Evolutionary conservation across 35 echinoderm and acorn worm species (phyloP).

Genomic region (Holothuria glaberrima): DNA sequence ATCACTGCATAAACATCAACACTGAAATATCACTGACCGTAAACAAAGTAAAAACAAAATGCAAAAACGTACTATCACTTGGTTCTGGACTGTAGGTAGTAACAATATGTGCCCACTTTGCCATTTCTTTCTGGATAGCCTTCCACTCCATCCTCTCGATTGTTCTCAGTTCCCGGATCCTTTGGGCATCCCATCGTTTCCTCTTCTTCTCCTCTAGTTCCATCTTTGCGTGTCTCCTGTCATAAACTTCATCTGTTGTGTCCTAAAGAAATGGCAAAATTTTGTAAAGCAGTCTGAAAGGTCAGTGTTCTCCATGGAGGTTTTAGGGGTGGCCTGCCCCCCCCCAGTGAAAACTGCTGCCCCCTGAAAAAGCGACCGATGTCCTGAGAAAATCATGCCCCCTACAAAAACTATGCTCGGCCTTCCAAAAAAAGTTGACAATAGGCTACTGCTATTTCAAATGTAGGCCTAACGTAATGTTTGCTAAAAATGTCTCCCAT

Average conservation of each 20-base stretch:
- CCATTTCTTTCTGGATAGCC: slow-evolving; percentile 53
- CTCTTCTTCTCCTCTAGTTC: slow-evolving; percentile 58
- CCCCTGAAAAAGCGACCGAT: too few species aligned
- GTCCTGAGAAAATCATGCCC: too few species aligned
- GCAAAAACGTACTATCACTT: slow-evolving; percentile 43
- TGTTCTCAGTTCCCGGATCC: slow-evolving; percentile 44
- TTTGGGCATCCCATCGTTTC: slow-evolving; percentile 59
- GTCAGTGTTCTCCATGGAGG: too few species aligned
- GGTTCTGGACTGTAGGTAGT: slow-evolving; percentile 49
- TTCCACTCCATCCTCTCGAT: slow-evolving; percentile 61
- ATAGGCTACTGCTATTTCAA: too few species aligned
- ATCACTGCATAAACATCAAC: too few species aligned
- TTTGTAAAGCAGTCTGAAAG: neutral
- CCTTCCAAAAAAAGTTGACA: too few species aligned
- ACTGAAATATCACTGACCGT: too few species aligned
- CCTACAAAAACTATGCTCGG: too few species aligned
- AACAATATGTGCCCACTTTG: slow-evolving; percentile 47
- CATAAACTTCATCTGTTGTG: slow-evolving; percentile 33
- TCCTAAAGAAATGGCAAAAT: neutral
- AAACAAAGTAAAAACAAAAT: neutral
- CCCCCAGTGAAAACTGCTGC: too few species aligned
- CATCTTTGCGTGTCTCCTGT: slow-evolving; percentile 42
- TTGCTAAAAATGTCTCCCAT: too few species aligned
- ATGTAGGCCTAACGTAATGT: too few species aligned
- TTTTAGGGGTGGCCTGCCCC: too few species aligned